These are phyloP conservation scores for Gopherus flavomarginatus DNA, from an alignment of 2,113 vertebrate species.

Conservation along the genomic window DNA sequence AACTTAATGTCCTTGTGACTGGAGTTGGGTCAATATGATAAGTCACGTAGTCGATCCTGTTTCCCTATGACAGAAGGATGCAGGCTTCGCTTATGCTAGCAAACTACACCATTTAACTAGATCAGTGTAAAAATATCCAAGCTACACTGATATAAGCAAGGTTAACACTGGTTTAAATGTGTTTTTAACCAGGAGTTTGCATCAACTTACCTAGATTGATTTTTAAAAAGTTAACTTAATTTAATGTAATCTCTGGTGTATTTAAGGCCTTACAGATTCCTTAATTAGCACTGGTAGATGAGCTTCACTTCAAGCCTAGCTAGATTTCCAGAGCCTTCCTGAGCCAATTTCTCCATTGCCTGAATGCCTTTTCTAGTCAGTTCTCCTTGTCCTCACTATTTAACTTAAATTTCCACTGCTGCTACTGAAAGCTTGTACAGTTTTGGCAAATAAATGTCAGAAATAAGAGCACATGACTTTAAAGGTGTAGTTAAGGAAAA, in stretches of 20 bases:
- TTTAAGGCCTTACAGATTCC: not conserved
- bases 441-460: not conserved
- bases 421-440: not conserved
- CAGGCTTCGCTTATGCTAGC: fast-evolving
- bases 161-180: not conserved
- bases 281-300: not conserved
- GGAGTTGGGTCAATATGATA: not conserved
- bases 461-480: not conserved
- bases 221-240: not conserved
- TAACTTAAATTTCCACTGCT: not conserved
- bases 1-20: not conserved
- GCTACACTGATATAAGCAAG: not conserved
- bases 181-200: not conserved
- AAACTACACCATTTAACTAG: fast-evolving
- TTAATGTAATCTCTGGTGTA: no score
- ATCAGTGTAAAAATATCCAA: not conserved
- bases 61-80: not conserved
- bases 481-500: not conserved
- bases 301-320: not conserved
- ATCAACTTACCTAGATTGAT: not conserved
- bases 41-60: not conserved
- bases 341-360: not conserved
- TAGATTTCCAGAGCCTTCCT: not conserved
- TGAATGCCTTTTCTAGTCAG: constrained; percentile 13
- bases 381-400: not conserved